Evolutionary conservation across 2,797 vertebrate species (phyloP).

Genomic region (Triplophysa bombifrons): DNA sequence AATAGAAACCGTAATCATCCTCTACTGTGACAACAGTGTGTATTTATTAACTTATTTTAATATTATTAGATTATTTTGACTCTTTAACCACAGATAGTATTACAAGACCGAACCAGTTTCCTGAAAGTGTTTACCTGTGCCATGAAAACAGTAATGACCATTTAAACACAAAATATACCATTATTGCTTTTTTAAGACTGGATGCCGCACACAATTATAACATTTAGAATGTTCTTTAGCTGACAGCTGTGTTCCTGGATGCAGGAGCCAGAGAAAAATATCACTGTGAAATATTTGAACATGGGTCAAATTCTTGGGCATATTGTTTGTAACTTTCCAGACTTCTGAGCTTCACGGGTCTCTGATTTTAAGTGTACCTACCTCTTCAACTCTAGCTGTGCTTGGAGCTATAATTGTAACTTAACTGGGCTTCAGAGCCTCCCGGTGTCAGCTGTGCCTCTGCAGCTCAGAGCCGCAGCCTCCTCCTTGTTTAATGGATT

Average conservation of each 20-base stretch:
- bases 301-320: background rate
- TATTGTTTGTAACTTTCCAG: conserved; percentile 17
- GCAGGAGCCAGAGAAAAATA: conserved; percentile 11
- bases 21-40: background rate
- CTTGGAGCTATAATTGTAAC: conserved; percentile 67
- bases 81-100: no score
- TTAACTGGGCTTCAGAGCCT: conserved; percentile 61
- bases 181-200: background rate
- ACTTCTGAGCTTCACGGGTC: conserved; percentile 40
- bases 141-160: no score
- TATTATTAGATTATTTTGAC: no score
- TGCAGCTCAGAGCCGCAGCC: conserved; percentile 61
- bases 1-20: background rate
- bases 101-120: no score
- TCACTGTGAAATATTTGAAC: conserved; percentile 15
- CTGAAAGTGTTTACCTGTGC: no score
- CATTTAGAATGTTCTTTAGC: background rate
- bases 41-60: background rate
- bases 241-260: conserved; percentile 10
- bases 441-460: conserved; percentile 64
- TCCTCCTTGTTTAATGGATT: conserved; percentile 69
- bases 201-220: background rate
- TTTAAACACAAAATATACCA: background rate
- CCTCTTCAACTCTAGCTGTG: conserved; percentile 52
- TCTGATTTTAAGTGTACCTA: conserved; percentile 34